Conservation (phyloP, 2,888 invertebrate genomes). For the Autographa pulchrina region DNA sequence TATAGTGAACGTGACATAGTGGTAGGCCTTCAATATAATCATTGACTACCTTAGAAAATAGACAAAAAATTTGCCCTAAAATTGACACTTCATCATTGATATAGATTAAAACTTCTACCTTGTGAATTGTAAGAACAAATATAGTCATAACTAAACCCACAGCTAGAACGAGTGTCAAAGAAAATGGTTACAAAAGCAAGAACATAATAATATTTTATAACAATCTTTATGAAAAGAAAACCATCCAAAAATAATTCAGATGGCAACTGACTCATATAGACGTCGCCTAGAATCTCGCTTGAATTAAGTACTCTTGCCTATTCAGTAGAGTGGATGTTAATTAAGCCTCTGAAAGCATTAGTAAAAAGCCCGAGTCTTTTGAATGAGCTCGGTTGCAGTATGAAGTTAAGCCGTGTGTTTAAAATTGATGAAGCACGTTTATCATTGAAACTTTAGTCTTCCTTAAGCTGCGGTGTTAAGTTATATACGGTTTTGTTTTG, state of each 20-base stretch:
- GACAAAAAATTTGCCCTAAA: no score
- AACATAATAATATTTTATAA: background rate
- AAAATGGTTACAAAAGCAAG: background rate
- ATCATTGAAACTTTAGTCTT: conserved; percentile 56
- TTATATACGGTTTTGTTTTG: conserved; percentile 20
- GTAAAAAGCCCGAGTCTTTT: conserved; percentile 81
- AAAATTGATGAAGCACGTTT: conserved; percentile 73
- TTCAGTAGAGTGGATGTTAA: conserved; percentile 84
- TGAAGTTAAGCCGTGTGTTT: conserved; percentile 69
- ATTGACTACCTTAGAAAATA: no score
- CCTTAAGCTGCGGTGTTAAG: conserved; percentile 37
- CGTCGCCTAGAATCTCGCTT: conserved; percentile 65
- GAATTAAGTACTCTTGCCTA: conserved; percentile 78
- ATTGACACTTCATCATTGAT: no score
- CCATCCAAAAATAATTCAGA: conserved; percentile 30
- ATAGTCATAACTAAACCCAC: no score
- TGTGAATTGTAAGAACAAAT: no score
- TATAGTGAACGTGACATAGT: no score
- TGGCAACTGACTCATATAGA: conserved; percentile 57
- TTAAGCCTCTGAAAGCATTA: conserved; percentile 85
- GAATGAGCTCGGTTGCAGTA: conserved; percentile 73
- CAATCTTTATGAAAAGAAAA: background rate
- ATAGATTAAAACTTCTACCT: no score
- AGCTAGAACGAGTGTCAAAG: no score
- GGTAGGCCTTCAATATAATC: no score